Percentiles rank a stretch among this genome's conserved stretches.
Conservation (phyloP, 2,113 vertebrate species). For the Chlamydotis undulata region DNA sequence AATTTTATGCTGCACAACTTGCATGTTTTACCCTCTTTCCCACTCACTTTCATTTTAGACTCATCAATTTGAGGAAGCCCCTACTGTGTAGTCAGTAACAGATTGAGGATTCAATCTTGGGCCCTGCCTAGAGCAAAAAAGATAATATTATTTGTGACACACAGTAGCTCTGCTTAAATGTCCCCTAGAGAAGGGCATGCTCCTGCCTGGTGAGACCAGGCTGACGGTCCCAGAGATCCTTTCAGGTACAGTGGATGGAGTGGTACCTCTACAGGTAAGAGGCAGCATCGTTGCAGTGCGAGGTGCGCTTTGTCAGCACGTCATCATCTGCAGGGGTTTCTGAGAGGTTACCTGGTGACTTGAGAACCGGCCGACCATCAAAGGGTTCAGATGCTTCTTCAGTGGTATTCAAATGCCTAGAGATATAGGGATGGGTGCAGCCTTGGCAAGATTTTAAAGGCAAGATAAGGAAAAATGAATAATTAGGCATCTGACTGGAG, state of each 20-base stretch:
- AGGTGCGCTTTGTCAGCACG: background rate
- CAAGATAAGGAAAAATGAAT: conserved; percentile 46
- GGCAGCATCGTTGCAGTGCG: background rate
- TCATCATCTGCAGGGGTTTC: conserved; percentile 5
- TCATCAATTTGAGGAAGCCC: background rate
- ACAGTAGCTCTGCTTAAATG: background rate
- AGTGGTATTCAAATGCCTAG: conserved; percentile 32
- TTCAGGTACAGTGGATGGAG: background rate
- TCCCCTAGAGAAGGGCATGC: background rate
- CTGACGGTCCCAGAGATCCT: background rate
- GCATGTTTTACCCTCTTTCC: background rate
- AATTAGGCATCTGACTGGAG: conserved; percentile 51
- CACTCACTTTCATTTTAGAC: background rate
- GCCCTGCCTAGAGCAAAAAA: background rate
- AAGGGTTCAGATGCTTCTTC: background rate
- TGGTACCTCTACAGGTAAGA: conserved; percentile 33
- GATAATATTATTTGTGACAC: background rate
- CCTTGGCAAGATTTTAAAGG: conserved; percentile 63
- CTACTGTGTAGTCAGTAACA: background rate
- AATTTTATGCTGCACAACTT: background rate
- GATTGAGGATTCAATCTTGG: background rate
- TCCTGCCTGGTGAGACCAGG: background rate
- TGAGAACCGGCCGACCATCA: background rate
- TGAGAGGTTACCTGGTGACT: background rate
- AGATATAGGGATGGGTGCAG: conserved; percentile 47